phyloP scores from a whole-genome alignment of 2,888 invertebrate species.

The Euclidia mi region DNA sequence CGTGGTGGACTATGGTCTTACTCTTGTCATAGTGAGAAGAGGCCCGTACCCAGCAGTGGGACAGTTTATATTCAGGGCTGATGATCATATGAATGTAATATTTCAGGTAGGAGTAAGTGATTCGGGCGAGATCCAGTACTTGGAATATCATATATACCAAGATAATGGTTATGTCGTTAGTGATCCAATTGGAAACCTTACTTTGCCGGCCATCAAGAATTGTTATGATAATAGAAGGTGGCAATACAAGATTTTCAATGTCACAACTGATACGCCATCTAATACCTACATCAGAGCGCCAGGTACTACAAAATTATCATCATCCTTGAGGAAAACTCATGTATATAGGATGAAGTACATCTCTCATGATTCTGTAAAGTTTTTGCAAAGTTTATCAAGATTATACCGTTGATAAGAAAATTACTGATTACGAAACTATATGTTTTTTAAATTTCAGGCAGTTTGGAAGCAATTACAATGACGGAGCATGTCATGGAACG shows the following conservation, averaged over 20 bases:
- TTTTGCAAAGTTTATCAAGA: neutral
- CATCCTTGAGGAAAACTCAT: too few relatives aligned
- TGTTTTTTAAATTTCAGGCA: constrained; percentile 60
- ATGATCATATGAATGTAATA: too few relatives aligned
- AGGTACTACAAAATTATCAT: constrained; percentile 75
- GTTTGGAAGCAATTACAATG: constrained; percentile 88
- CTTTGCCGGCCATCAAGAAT: constrained; percentile 80
- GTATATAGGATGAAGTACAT: too few relatives aligned
- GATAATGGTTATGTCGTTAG: constrained; percentile 89
- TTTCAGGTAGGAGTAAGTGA: constrained; percentile 78
- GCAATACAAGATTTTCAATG: constrained; percentile 77
- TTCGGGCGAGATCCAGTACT: constrained; percentile 92
- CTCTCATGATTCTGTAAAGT: too few relatives aligned
- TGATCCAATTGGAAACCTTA: constrained; percentile 81
- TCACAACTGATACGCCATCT: constrained; percentile 91
- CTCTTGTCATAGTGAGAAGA: too few relatives aligned
- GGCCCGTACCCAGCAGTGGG: too few relatives aligned
- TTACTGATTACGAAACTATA: too few relatives aligned
- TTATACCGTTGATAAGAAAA: too few relatives aligned
- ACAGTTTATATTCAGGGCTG: too few relatives aligned
- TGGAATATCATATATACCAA: constrained; percentile 89
- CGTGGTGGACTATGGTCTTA: too few relatives aligned
- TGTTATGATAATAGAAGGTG: constrained; percentile 90
- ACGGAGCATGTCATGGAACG: constrained; percentile 92
- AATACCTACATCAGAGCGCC: constrained; percentile 92